A percentile compares a stretch with the other conserved stretches of the same genome.
Evolutionary conservation across 2,888 invertebrate genomes (phyloP).

Genomic region (Sminthurinus aureus): DNA sequence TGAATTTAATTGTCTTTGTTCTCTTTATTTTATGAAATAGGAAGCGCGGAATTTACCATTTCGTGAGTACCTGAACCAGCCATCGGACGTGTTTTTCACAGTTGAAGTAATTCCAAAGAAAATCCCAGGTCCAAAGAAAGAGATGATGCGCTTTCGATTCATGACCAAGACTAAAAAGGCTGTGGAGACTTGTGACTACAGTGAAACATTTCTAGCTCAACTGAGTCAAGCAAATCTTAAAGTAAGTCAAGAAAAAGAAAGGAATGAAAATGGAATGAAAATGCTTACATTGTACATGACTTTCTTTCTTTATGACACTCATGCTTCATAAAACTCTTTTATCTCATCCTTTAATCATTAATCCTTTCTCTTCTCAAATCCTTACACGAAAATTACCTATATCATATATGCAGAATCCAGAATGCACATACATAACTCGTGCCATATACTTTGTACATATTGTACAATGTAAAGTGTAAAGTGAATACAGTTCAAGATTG

Average conservation of each 20-base stretch:
- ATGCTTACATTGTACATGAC: background rate
- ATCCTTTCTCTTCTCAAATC: no score
- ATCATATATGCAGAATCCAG: no score
- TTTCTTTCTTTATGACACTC: constrained; percentile 25
- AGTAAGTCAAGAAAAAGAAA: constrained; percentile 43
- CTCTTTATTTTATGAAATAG: constrained; percentile 60
- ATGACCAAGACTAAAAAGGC: constrained; percentile 58
- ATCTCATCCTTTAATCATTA: no score
- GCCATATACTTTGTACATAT: no score
- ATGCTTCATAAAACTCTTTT: constrained; percentile 15
- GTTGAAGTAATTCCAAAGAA: constrained; percentile 57
- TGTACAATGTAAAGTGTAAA: no score
- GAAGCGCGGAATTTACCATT: constrained; percentile 65
- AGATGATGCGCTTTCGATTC: constrained; percentile 58
- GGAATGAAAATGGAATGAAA: background rate
- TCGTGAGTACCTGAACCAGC: constrained; percentile 64
- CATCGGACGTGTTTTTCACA: constrained; percentile 56
- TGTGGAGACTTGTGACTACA: constrained; percentile 56
- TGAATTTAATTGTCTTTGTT: constrained; percentile 6
- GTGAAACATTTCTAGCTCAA: constrained; percentile 58
- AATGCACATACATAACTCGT: no score
- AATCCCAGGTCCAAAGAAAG: constrained; percentile 46
- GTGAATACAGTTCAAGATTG: no score
- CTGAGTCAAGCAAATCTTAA: constrained; percentile 57
- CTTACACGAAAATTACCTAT: no score